These are phyloP conservation scores for Intellagama lesueurii DNA, from an alignment of 2,797 vertebrate genomes.

Conservation along the genomic window DNA sequence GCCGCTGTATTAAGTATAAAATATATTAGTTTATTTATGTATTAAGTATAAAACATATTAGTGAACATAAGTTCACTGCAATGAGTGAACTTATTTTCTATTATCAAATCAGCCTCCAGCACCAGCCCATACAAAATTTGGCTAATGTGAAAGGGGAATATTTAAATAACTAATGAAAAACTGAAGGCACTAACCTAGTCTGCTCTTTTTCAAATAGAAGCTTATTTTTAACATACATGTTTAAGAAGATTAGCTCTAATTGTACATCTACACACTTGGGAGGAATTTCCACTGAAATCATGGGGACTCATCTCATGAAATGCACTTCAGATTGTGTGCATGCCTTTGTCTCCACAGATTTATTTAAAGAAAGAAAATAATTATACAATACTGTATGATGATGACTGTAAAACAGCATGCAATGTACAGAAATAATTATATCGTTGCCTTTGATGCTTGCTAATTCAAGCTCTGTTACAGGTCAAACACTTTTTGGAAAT, in stretches of 20 bases:
- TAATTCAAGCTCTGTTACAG: conserved; percentile 2
- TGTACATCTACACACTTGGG: background rate
- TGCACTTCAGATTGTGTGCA: background rate
- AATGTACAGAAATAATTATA: background rate
- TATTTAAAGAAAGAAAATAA: background rate
- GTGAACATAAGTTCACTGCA: too few species aligned
- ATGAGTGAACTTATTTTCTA: too few species aligned
- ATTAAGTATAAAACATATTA: too few species aligned
- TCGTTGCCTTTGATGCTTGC: background rate
- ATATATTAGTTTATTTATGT: background rate
- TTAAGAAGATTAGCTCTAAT: background rate
- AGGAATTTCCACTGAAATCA: background rate
- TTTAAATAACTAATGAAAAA: background rate
- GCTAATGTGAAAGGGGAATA: background rate
- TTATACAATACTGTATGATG: background rate
- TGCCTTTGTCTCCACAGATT: background rate
- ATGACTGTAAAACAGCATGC: background rate
- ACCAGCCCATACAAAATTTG: background rate
- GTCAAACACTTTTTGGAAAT: conserved; percentile 1
- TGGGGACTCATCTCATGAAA: background rate
- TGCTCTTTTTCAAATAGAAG: background rate
- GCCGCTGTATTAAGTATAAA: conserved; percentile 29
- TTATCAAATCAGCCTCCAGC: background rate
- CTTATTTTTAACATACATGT: background rate
- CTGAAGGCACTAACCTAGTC: background rate